Evolutionary conservation across 1,140 invertebrate genomes (phyloP), one percentile per base, ranked within the genome.

Genomic region (Drosophila ananassae): DNA sequence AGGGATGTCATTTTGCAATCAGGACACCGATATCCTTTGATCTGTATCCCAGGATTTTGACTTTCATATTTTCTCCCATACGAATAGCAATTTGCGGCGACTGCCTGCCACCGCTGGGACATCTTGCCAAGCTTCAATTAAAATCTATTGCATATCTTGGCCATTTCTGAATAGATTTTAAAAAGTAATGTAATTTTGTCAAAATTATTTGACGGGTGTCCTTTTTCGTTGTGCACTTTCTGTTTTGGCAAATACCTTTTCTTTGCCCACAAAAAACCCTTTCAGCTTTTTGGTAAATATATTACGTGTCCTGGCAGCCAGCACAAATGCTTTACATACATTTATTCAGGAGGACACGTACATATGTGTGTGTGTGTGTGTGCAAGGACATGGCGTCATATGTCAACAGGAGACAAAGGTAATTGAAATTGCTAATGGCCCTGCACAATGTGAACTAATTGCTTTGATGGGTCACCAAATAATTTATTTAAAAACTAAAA

Each of bases 391-490:
- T 39, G n/a, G 32, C 56, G 30, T 37, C 56, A 46, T 58, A 66
- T 73, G 52, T 57, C 47, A 44, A 24, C 34, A 10, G 48, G 46
- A 37, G 52, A 59, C 59, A 79, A 77, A 66, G 67, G 67, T 69
- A 80, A 79, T 83, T 79, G 60, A 71, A 84, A 76, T 72, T 71
- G 59, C 76, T 66, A 76, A 75, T 75, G 47, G 56, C 39, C 44
- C 54, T 24, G 30, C 58, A 72, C 52, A 61, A 66, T 55, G 66
- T 76, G 54, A 28, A 37, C 50, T 68, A 81, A 77, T 73, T 81
- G 67, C 58, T 50, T 30, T 66, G 47, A 80, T 60, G 68, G 52
- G 37, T 48, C 48, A 30, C 21, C 55, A 39, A 61, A 75, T 79
- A 52, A 56, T 67, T 79, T 73, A 81, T 81, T 62, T 39, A 58